Evolutionary conservation across 1,140 invertebrate species (phyloP), one percentile per base, ranked within the genome.

Genomic region (Triops cancriformis): DNA sequence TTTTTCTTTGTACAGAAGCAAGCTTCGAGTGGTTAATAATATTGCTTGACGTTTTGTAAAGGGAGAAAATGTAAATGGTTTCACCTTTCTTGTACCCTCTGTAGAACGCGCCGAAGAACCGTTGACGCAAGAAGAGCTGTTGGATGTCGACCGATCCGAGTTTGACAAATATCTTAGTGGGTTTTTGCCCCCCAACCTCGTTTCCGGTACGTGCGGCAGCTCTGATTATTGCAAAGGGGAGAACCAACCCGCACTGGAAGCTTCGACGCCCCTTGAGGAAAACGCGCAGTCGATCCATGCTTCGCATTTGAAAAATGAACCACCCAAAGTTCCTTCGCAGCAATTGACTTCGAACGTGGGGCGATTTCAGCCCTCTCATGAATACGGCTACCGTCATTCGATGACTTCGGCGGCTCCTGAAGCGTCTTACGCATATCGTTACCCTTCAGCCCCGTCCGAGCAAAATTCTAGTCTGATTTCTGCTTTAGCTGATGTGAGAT

Each of bases 121-220:
- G 26, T 72, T 80, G 26, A 42, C 79, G 27, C 77, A 80, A 51
- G 80, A 77, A 27, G 80, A 81, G 26, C 43, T 80, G n/a, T 23
- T 80, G 26, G 77, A 80, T 23, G 86, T 90, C 0, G 89, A 89
- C 79, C 86, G 87, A 9, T 82, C 88, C 75, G 89, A 90, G 81
- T 88, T 89, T 76, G 89, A 91, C 80, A 90, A 91, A 81, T 90
- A 91, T 82, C 83, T 90, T 75, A 90, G 77, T 28, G 80, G 80
- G 12, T 45, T 51, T 72, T 26, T 27, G 28, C 37, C 76, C 5
- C 64, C 72, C n/a, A 23, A 51, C 72, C 51, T 73, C 41, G 31
- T 31, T 28, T 72, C 41, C 42, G 41, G 37, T 18, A 76, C 72
- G 72, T 51, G 64, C 26, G 10, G 23, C 18, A 43, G 28, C 74